Evolutionary conservation across 2,888 invertebrate species (phyloP).

Genomic region (Caenorhabditis wallacei): DNA sequence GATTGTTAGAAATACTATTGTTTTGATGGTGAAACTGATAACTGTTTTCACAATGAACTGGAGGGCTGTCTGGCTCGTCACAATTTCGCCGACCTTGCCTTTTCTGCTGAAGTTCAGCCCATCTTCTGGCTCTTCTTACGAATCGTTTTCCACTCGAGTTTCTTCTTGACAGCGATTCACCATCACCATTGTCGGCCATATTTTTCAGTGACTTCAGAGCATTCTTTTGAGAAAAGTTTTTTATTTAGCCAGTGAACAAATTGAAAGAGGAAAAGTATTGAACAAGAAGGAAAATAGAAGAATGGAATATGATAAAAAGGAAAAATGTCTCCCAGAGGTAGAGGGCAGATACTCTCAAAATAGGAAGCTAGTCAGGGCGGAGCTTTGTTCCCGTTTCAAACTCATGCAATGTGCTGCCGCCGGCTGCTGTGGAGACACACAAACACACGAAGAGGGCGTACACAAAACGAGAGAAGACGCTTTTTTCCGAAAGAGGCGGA

Average conservation of each 20-base stretch:
- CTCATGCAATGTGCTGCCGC: constrained; percentile 59
- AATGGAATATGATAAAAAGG: constrained; percentile 8
- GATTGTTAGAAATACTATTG: neutral
- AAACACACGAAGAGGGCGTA: constrained; percentile 61
- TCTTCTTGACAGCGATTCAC: constrained; percentile 41
- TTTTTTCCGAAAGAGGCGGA: constrained; percentile 52
- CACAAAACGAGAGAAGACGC: constrained; percentile 33
- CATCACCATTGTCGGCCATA: constrained; percentile 51
- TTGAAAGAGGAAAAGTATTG: neutral
- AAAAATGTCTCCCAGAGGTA: constrained; percentile 6
- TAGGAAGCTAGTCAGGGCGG: constrained; percentile 46
- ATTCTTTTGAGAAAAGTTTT: constrained; percentile 9
- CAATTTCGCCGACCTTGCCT: constrained; percentile 54
- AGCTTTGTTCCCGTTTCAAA: constrained; percentile 55
- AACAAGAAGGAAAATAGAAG: constrained; percentile 3
- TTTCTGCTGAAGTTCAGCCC: constrained; percentile 74
- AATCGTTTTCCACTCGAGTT: constrained; percentile 87
- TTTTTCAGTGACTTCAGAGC: constrained; percentile 19
- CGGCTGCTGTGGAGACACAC: constrained; percentile 45
- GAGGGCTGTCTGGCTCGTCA: constrained; percentile 13
- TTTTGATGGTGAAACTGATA: neutral
- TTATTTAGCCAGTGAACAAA: neutral
- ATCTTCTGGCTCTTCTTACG: constrained; percentile 74
- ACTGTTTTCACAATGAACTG: neutral
- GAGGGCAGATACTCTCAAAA: constrained; percentile 38